Evolutionary conservation across 2,888 invertebrate genomes (phyloP), one percentile per base, ranked within the genome.

Genomic region (Megastigmus dorsalis): DNA sequence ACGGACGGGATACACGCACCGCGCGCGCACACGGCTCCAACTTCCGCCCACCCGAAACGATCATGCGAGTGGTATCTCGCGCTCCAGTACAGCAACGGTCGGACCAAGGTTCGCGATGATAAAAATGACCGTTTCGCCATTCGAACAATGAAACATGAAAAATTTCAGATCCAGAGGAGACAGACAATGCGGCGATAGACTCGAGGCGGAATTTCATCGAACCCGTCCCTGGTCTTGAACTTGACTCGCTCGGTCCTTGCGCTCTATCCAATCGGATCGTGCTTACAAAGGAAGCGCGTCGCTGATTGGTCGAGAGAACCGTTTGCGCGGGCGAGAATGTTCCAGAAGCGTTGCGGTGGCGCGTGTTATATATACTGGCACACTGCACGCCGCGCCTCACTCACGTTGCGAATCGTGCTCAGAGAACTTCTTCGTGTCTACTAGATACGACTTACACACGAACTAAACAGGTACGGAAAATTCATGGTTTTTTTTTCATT

Each of bases 341-440:
- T 73, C 74, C 60, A 69, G 74, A 74, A 70, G 74, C 76, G 70
- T 76, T 72, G 82, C 81, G 80, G 82, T 79, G 71, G 72, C 78
- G 48, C 38, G 45, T 71, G 65, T 80, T 68, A 83, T 87, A 87
- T 83, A 84, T 82, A 82, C 74, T 72, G 77, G 74, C 33, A 74
- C 54, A 60, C 74, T 76, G 50, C 52, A 45, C n/a, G 38, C 69
- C 79, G 79, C 79, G 74, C 79, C 76, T 79, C 28, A 88, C 87
- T 87, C 83, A 85, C 88, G 87, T 84, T 87, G 88, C 85, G 86
- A 87, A 84, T 86, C 87, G 86, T 85, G 80, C 74, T 78, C 79
- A 81, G 81, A 80, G 80, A 84, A 83, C 79, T 79, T 84, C 84
- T 85, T 84, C 83, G 79, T 70, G 41, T 80, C 78, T 78, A 54